These are phyloP conservation scores for Metaphire vulgaris DNA, from an alignment of 1,140 invertebrate species.

Conservation along the genomic window DNA sequence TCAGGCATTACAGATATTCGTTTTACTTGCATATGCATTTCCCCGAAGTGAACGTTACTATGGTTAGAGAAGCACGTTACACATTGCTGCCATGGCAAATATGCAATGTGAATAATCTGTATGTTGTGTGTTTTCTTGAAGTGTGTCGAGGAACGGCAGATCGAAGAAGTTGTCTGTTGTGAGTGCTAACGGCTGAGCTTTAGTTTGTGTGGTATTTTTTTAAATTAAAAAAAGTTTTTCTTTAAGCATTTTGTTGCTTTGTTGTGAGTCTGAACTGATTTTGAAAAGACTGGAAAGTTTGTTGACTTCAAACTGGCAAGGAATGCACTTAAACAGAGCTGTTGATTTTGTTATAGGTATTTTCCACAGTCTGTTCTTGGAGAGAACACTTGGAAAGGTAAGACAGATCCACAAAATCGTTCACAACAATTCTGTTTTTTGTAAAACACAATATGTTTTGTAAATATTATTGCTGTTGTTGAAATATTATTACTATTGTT, in stretches of 20 bases:
- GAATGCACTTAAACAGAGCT: not conserved
- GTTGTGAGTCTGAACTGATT: not conserved
- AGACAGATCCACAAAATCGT: no score
- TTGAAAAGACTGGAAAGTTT: not conserved
- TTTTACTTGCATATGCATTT: slow-evolving; percentile 16
- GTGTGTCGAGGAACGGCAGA: slow-evolving; percentile 73
- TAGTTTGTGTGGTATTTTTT: not conserved
- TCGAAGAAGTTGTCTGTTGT: slow-evolving; percentile 86
- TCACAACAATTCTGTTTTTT: no score
- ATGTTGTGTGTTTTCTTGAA: slow-evolving; percentile 37
- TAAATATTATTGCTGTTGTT: not conserved
- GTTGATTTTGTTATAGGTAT: slow-evolving; percentile 55
- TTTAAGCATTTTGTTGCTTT: not conserved
- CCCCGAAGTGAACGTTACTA: no score
- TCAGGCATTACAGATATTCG: slow-evolving; percentile 5
- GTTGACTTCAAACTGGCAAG: not conserved
- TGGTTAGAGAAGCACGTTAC: no score
- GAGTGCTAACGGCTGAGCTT: slow-evolving; percentile 24
- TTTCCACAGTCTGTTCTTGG: slow-evolving; percentile 91
- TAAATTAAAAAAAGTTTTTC: not conserved
- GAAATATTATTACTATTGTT: not conserved
- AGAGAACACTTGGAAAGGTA: slow-evolving; percentile 81
- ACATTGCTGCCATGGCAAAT: no score
- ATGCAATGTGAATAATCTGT: slow-evolving; percentile 13
- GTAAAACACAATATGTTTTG: not conserved